These are phyloP conservation scores for Numenius arquata DNA, from an alignment of 2,113 vertebrate genomes.

Conservation along the genomic window DNA sequence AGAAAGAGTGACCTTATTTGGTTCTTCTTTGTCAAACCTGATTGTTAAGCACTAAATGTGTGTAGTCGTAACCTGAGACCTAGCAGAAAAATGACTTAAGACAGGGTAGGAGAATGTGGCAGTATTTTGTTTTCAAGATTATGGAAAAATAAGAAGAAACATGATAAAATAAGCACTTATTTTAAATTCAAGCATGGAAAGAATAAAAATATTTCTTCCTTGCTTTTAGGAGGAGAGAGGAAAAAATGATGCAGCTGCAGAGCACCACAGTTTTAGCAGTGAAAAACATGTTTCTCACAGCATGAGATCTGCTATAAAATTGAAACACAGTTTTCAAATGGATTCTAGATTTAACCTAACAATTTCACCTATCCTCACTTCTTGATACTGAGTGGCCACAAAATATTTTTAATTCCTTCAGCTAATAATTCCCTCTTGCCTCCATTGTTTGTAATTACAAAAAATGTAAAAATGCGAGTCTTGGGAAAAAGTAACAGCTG, in stretches of 20 bases:
- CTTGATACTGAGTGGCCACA: not conserved
- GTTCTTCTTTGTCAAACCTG: not conserved
- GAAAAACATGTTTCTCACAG: not conserved
- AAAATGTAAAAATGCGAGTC: not conserved
- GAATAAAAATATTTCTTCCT: not conserved
- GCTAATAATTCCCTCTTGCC: not conserved
- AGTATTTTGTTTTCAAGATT: not conserved
- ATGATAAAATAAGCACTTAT: not conserved
- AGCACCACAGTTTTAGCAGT: not conserved
- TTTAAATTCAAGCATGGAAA: not conserved
- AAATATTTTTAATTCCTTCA: not conserved
- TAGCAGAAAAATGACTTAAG: not conserved
- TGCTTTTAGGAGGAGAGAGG: not conserved
- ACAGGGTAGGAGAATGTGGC: not conserved
- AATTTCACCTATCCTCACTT: not conserved
- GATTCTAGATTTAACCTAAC: not conserved
- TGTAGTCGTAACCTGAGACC: not conserved
- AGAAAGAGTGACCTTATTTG: not conserved
- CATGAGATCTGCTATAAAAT: not conserved
- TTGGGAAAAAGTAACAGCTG: slow-evolving; percentile 4
- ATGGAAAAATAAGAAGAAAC: not conserved
- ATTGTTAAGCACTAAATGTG: not conserved
- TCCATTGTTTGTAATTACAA: not conserved
- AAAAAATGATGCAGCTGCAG: not conserved
- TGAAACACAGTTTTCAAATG: not conserved